Evolutionary conservation across 2,113 vertebrate genomes (phyloP), one percentile per base, ranked within the genome.

Genomic region (Oxyura jamaicensis): DNA sequence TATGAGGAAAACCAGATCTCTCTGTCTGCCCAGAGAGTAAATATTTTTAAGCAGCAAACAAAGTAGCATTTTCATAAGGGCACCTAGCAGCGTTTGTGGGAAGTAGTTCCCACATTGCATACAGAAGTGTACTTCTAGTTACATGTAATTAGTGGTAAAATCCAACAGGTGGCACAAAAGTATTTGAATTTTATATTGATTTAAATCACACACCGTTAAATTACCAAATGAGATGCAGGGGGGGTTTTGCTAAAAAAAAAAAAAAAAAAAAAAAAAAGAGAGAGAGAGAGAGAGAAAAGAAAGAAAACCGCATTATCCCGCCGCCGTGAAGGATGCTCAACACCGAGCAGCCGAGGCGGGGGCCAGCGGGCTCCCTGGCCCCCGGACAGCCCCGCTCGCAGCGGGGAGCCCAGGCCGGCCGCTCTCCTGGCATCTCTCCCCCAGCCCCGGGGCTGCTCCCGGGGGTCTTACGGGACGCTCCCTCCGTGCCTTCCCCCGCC

Each of bases 131-230:
- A 25, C 35, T 48, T 75, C n/a, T 36, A 69, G 42, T 83, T 72
- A 58, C 84, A 52, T 98, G 98, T 94, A 98, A 98, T 98, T 97
- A 95, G 97, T 86, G 62, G 87, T 90, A 92, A 88, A 94, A 96
- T 98, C 98, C 98, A 98, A 98, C 98, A 98, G 98, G 98, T 97
- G 98, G 98, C 98, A 98, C 97, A 97, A 98, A 97, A 96, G 98
- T 97, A 91, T 98, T 96, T 97, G 96, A 97, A 97, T 98, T 97
- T 97, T 97, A 94, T 92, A 85, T 96, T 93, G 93, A 95, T 94
- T 95, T 86, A 65, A 86, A 66, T 90, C 50, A 56, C 11, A 58
- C 16, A 62, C 80, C 22, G n/a, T 53, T 86, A 83, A 94, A 95
- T 94, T 91, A 89, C 80, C 60, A 84, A 93, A 86, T 63, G 85